A percentile compares a stretch with the other conserved stretches of the same genome.
These are phyloP conservation scores for Macaria liturata DNA, from an alignment of 2,888 invertebrate genomes.

Conservation along the genomic window DNA sequence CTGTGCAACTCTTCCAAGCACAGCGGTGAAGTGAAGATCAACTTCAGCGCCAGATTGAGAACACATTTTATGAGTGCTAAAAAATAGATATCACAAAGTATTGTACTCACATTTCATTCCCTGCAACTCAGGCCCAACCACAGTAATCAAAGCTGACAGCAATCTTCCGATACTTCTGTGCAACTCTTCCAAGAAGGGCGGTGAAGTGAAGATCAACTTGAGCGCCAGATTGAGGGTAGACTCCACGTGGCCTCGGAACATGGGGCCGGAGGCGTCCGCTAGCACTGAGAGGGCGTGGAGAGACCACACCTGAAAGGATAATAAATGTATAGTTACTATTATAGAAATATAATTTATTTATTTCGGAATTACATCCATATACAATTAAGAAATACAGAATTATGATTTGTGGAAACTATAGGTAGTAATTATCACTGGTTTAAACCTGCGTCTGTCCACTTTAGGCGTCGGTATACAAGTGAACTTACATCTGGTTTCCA, in stretches of 20 bases:
- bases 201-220: slow-evolving; percentile 94
- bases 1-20: slow-evolving; percentile 94
- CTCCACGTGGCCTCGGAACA: slow-evolving; percentile 99
- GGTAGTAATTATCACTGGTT: no score
- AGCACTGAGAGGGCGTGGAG: slow-evolving; percentile 97
- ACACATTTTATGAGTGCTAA: no score
- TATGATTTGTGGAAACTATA: no score
- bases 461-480: no score
- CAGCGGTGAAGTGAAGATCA: slow-evolving; percentile 94
- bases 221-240: slow-evolving; percentile 95
- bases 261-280: slow-evolving; percentile 99
- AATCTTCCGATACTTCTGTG: slow-evolving; percentile 95
- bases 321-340: background rate
- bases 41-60: slow-evolving; percentile 94
- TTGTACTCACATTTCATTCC: slow-evolving; percentile 73
- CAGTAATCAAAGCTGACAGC: slow-evolving; percentile 97
- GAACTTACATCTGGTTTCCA: no score
- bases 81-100: no score
- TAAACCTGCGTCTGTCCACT: no score
- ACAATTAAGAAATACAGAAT: no score
- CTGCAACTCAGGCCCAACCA: slow-evolving; percentile 98
- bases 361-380: no score
- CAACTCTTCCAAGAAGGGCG: slow-evolving; percentile 94
- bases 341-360: no score
- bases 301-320: slow-evolving; percentile 91